Percentiles rank a stretch among this genome's conserved stretches.
These are phyloP conservation scores for Drosophila jambulina DNA, from an alignment of 1,140 invertebrate genomes.

Conservation along the genomic window DNA sequence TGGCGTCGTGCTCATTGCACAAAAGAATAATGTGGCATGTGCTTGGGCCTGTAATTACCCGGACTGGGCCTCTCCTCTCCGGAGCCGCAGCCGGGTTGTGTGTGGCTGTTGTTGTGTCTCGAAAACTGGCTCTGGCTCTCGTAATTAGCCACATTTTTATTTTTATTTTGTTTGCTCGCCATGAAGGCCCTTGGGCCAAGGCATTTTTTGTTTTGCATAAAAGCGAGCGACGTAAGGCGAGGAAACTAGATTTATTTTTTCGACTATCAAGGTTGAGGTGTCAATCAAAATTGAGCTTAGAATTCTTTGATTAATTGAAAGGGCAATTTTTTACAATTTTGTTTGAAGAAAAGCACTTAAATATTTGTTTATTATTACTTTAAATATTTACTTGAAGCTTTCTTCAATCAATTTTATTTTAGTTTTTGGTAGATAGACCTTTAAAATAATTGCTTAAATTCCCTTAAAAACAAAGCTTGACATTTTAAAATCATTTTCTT, in stretches of 20 bases:
- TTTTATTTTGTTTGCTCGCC: conserved; percentile 19
- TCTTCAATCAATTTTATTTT: neutral
- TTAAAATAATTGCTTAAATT: neutral
- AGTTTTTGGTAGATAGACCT: neutral
- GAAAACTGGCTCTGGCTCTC: conserved; percentile 49
- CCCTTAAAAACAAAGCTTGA: neutral
- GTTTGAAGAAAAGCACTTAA: neutral
- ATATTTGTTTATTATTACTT: no score
- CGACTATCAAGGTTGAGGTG: conserved; percentile 58
- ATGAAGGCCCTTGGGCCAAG: conserved; percentile 70
- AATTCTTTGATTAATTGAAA: neutral
- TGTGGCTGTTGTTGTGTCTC: conserved; percentile 17
- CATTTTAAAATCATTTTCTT: conserved; percentile 11
- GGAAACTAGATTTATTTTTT: conserved; percentile 34
- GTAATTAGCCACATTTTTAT: conserved; percentile 76
- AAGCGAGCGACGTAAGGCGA: conserved; percentile 32
- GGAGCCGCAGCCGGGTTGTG: conserved; percentile 14
- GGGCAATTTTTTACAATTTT: neutral
- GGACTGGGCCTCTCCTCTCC: conserved; percentile 13
- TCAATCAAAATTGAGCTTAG: conserved; percentile 11
- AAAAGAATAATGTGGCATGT: conserved; percentile 84
- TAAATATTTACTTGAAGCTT: neutral
- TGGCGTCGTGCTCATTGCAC: conserved; percentile 75
- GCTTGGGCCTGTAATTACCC: conserved; percentile 71
- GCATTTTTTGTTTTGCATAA: conserved; percentile 74